A percentile compares a stretch with the other conserved stretches of the same genome.
Conservation (phyloP, 1,140 invertebrate species). For the Drosophila eugracilis region DNA sequence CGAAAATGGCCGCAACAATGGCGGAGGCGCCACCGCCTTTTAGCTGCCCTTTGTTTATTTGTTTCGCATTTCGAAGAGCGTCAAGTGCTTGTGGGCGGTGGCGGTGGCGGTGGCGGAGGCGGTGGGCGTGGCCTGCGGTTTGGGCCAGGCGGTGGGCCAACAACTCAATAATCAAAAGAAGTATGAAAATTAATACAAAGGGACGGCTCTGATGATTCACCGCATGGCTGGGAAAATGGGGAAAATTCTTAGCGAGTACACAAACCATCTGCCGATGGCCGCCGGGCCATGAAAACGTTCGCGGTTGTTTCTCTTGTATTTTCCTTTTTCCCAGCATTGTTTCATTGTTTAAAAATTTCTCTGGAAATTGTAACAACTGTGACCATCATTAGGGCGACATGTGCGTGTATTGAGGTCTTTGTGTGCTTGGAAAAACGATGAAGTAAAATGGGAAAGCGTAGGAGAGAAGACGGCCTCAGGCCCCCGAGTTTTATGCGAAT, state of each 20-base stretch:
- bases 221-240: conserved; percentile 15
- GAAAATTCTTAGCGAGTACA: conserved; percentile 36
- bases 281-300: conserved; percentile 41
- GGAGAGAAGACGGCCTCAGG: conserved; percentile 17
- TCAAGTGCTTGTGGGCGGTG: conserved; percentile 19
- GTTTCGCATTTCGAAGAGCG: conserved; percentile 58
- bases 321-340: conserved; percentile 25
- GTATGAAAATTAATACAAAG: conserved; percentile 79
- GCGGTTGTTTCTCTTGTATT: conserved; percentile 43
- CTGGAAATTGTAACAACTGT: conserved; percentile 63
- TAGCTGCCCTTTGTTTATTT: conserved; percentile 73
- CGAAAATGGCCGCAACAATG: conserved; percentile 37
- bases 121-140: conserved; percentile 13
- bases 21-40: conserved; percentile 46
- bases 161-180: conserved; percentile 73
- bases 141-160: conserved; percentile 6
- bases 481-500: conserved; percentile 25
- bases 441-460: not conserved
- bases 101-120: not conserved
- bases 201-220: conserved; percentile 43
- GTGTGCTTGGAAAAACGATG: conserved; percentile 11
- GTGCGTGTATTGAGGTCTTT: conserved; percentile 39
- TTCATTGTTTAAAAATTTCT: conserved; percentile 63
- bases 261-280: conserved; percentile 33
- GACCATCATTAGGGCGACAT: conserved; percentile 57